phyloP scores from a whole-genome alignment of 2,888 invertebrate species.

The Caenorhabditis wallacei region DNA sequence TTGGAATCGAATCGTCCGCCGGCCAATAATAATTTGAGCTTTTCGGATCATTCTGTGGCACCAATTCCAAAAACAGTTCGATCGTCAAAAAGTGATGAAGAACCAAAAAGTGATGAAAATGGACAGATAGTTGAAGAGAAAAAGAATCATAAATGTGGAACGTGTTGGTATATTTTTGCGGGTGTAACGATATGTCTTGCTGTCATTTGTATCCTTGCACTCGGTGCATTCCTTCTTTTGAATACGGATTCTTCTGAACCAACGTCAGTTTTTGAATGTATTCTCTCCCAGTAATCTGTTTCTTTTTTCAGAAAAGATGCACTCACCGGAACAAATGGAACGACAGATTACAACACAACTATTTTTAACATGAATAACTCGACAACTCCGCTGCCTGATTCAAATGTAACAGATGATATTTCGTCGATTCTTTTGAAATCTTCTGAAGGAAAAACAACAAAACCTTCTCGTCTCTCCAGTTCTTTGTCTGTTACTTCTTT shows the following conservation, averaged over 20 bases:
- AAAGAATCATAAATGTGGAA: constrained; percentile 12
- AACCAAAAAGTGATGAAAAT: not conserved
- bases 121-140: not conserved
- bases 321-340: constrained; percentile 16
- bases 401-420: too few relatives aligned
- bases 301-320: constrained; percentile 16
- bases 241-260: not conserved
- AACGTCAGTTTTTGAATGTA: not conserved
- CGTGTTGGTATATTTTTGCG: constrained; percentile 42
- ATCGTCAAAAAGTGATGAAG: constrained; percentile 33
- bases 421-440: too few relatives aligned
- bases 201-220: constrained; percentile 34
- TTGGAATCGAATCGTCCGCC: constrained; percentile 44
- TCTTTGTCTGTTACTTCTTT: too few relatives aligned
- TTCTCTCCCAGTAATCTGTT: not conserved
- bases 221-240: constrained; percentile 33
- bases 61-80: constrained; percentile 6
- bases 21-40: constrained; percentile 18
- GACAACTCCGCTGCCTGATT: not conserved
- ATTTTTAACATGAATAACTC: not conserved
- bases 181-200: constrained; percentile 40
- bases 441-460: too few relatives aligned
- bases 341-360: not conserved
- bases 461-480: too few relatives aligned
- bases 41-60: constrained; percentile 23